phyloP scores from a whole-genome alignment of 2,888 invertebrate species.

The Cryptocephalus primarius region DNA sequence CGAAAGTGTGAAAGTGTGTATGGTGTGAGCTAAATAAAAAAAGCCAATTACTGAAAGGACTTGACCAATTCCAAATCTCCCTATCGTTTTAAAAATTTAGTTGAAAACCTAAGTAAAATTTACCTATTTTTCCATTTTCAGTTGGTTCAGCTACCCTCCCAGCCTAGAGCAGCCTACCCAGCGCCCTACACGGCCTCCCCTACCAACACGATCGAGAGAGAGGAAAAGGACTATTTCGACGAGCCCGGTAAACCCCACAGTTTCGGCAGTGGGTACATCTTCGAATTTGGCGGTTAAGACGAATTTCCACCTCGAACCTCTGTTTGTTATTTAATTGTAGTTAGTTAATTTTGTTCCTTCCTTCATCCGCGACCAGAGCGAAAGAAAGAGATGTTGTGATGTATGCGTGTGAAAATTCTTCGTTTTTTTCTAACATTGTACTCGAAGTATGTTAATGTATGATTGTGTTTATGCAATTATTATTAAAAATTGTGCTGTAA shows the following conservation, averaged over 20 bases:
- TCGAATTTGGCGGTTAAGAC: conserved; percentile 46
- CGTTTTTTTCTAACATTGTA: too few species aligned
- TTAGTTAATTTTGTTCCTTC: background rate
- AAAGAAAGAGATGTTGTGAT: too few species aligned
- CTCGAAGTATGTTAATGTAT: too few species aligned
- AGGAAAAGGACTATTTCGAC: conserved; percentile 30
- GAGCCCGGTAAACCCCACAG: conserved; percentile 43
- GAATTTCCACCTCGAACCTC: background rate
- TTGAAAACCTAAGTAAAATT: too few species aligned
- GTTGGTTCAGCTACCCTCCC: conserved; percentile 5
- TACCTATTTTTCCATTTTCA: background rate
- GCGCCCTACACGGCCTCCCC: conserved; percentile 7
- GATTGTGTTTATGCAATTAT: too few species aligned
- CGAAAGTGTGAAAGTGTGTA: too few species aligned
- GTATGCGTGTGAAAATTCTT: too few species aligned
- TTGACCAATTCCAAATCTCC: too few species aligned
- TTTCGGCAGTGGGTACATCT: conserved; percentile 52
- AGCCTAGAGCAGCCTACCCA: conserved; percentile 9
- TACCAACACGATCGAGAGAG: conserved; percentile 13
- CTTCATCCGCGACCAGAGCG: background rate
- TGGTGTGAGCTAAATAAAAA: too few species aligned
- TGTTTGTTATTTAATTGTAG: conserved; percentile 1
- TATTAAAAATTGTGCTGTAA: background rate
- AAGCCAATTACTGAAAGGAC: too few species aligned
- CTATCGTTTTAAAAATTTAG: too few species aligned